These are phyloP conservation scores for Heliopora coerulea DNA, from an alignment of 92 coral and sea anemone genomes.

Conservation along the genomic window DNA sequence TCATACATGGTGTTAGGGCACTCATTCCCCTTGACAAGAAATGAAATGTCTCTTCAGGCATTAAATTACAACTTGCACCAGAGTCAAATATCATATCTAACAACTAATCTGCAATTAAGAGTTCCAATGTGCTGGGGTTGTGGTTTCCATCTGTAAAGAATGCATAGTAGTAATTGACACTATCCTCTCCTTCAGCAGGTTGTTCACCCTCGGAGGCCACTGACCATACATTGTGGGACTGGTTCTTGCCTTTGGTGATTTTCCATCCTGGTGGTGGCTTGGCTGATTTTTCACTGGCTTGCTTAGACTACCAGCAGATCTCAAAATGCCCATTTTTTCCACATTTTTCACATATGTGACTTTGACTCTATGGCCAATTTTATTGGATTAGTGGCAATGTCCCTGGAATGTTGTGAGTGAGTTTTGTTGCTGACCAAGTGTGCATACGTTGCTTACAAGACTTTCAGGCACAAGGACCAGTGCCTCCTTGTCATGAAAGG, in stretches of 20 bases:
- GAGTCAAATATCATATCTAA: too few relatives aligned
- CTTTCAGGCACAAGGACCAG: too few relatives aligned
- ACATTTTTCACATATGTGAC: constrained; percentile 40
- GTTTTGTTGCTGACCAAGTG: constrained; percentile 3
- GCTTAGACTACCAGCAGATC: constrained; percentile 38
- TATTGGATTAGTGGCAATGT: constrained; percentile 30
- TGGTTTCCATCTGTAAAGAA: too few relatives aligned
- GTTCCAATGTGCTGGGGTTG: too few relatives aligned
- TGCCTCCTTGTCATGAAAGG: too few relatives aligned
- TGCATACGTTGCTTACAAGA: too few relatives aligned
- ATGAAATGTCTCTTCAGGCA: too few relatives aligned
- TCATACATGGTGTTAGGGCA: too few relatives aligned
- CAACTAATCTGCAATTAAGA: too few relatives aligned
- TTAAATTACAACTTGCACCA: too few relatives aligned
- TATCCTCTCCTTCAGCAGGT: neutral
- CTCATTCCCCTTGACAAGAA: too few relatives aligned
- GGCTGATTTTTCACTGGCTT: neutral
- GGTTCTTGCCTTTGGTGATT: constrained; percentile 5
- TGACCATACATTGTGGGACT: neutral
- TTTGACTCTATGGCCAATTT: constrained; percentile 20
- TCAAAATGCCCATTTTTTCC: constrained; percentile 42
- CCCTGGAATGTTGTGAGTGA: constrained; percentile 20
- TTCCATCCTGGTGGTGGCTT: constrained; percentile 11
- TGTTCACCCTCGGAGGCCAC: too few relatives aligned
- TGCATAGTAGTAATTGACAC: neutral